These are phyloP conservation scores for Alentia gelatinosa DNA, from an alignment of 2,888 invertebrate genomes.

Conservation along the genomic window DNA sequence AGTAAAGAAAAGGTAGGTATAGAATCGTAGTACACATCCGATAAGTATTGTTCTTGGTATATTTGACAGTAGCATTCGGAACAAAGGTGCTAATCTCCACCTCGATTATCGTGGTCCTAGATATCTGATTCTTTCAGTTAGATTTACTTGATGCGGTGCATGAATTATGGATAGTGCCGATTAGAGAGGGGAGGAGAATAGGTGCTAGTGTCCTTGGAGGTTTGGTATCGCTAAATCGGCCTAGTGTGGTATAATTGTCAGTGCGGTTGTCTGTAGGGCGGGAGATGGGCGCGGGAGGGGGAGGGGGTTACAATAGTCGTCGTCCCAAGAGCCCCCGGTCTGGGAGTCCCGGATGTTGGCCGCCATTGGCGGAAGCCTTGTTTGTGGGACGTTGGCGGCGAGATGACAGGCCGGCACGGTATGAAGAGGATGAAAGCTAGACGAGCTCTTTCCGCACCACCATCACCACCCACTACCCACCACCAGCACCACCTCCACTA, in stretches of 20 bases:
- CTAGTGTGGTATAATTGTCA: not conserved
- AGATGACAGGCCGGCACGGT: conserved; percentile 15
- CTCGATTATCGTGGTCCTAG: not conserved
- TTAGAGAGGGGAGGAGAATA: not conserved
- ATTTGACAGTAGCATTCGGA: too few species aligned
- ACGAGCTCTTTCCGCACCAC: not conserved
- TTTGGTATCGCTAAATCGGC: not conserved
- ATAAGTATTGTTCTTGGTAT: too few species aligned
- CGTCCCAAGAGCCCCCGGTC: not conserved
- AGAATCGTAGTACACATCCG: too few species aligned
- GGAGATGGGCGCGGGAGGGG: not conserved
- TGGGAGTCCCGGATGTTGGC: not conserved
- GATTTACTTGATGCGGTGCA: not conserved
- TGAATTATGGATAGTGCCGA: not conserved
- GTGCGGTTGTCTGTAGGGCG: not conserved
- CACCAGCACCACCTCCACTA: not conserved
- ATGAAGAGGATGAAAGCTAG: conserved; percentile 26
- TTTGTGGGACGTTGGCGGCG: not conserved
- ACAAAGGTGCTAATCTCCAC: too few species aligned
- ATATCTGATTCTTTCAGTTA: not conserved
- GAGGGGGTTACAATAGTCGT: not conserved
- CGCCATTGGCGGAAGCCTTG: not conserved
- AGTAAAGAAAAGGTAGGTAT: too few species aligned
- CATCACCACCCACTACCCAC: not conserved
- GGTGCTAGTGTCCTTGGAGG: not conserved